Conservation (phyloP, 1,140 invertebrate genomes). For the Aphis craccivora region DNA sequence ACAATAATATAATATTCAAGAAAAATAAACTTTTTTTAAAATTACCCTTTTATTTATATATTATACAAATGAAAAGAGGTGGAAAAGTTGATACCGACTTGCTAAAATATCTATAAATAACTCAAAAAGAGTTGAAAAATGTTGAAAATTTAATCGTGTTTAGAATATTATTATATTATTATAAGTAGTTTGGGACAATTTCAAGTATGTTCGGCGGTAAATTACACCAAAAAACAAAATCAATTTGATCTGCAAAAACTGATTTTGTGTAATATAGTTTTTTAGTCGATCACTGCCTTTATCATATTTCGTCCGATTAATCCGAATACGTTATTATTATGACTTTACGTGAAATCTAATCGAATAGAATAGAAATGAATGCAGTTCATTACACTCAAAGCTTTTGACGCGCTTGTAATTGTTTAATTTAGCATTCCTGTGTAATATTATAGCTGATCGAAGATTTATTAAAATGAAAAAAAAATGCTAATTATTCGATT, state of each 20-base stretch:
- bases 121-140: too few species aligned
- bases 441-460: neutral
- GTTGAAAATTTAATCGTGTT: too few species aligned
- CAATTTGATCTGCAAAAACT: too few species aligned
- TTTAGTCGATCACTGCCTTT: neutral
- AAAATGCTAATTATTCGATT: neutral
- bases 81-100: too few species aligned
- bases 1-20: neutral
- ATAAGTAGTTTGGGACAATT: too few species aligned
- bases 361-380: neutral
- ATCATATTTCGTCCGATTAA: neutral
- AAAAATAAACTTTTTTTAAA: neutral
- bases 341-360: neutral
- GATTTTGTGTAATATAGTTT: neutral
- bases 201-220: too few species aligned
- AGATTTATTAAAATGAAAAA: neutral
- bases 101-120: too few species aligned
- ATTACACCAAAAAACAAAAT: too few species aligned
- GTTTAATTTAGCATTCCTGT: neutral
- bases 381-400: conserved; percentile 26
- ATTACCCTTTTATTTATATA: too few species aligned
- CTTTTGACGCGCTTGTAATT: neutral
- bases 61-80: neutral
- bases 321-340: neutral
- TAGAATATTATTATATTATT: too few species aligned